These are phyloP conservation scores for Callionymus lyra DNA, from an alignment of 2,113 vertebrate genomes.

Conservation along the genomic window DNA sequence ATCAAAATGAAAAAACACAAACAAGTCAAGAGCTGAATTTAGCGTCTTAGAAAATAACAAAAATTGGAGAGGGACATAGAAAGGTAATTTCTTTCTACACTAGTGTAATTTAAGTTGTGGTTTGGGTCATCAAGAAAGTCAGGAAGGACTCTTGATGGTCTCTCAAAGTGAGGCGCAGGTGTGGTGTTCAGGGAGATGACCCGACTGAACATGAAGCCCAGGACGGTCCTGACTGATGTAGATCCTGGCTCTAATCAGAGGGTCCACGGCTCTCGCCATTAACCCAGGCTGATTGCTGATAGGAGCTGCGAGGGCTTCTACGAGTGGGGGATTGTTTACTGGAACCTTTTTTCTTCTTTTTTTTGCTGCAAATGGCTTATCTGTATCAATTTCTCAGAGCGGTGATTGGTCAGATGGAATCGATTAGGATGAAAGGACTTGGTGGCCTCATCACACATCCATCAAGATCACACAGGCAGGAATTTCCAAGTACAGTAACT, in stretches of 20 bases:
- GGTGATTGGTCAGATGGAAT: slow-evolving; percentile 64
- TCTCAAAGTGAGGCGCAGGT: slow-evolving; percentile 16
- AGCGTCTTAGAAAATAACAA: slow-evolving; percentile 1
- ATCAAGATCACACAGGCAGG: slow-evolving; percentile 41
- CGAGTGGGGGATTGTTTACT: slow-evolving; percentile 33
- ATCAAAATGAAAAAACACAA: too few relatives aligned
- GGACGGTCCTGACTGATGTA: slow-evolving; percentile 47
- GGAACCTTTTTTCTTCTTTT: too few relatives aligned
- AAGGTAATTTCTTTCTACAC: too few relatives aligned
- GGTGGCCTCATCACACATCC: slow-evolving; percentile 50
- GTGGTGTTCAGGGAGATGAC: slow-evolving; percentile 29
- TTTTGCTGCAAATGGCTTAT: slow-evolving; percentile 44
- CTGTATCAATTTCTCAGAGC: slow-evolving; percentile 39
- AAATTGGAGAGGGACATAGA: slow-evolving; percentile 12
- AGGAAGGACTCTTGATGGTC: slow-evolving; percentile 20
- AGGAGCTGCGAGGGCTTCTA: slow-evolving; percentile 30
- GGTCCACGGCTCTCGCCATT: slow-evolving; percentile 46
- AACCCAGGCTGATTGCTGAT: slow-evolving; percentile 60
- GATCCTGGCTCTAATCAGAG: slow-evolving; percentile 56
- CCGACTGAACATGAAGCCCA: slow-evolving; percentile 23
- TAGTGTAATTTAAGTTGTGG: too few relatives aligned
- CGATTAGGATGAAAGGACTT: slow-evolving; percentile 59
- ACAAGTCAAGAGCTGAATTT: too few relatives aligned
- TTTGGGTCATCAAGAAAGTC: slow-evolving; percentile 12
- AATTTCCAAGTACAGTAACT: slow-evolving; percentile 5